A percentile compares a stretch with the other conserved stretches of the same genome.
phyloP scores from a whole-genome alignment of 1,140 invertebrate species.

The Gonioctena quinquepunctata region DNA sequence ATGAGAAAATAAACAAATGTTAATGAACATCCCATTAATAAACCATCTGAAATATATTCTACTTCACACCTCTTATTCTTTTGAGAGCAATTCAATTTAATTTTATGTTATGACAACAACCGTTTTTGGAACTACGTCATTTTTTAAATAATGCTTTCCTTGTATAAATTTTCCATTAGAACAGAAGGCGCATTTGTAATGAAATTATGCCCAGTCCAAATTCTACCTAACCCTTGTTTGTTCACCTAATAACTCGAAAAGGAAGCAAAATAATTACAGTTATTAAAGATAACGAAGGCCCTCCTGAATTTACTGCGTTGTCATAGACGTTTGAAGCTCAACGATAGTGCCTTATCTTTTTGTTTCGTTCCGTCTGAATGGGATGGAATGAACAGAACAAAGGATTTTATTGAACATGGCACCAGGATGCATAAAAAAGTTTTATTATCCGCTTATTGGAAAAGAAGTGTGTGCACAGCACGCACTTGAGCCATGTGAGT shows the following conservation, averaged over 20 bases:
- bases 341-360: conserved; percentile 2
- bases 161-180: neutral
- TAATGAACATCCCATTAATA: no score
- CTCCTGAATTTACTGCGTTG: neutral
- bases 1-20: no score
- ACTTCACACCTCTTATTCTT: no score
- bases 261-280: conserved; percentile 10
- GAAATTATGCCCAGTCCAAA: neutral
- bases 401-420: conserved; percentile 5
- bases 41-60: no score
- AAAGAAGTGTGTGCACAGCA: conserved; percentile 13
- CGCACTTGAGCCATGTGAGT: conserved; percentile 13
- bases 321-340: neutral
- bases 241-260: neutral
- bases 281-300: conserved; percentile 7
- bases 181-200: neutral
- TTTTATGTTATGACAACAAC: no score
- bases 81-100: no score
- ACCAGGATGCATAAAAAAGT: conserved; percentile 24
- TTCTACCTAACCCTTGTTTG: neutral
- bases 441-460: conserved; percentile 19
- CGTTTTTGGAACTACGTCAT: no score
- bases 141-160: no score
- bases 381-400: conserved; percentile 5
- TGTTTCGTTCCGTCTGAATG: neutral